These are phyloP conservation scores for Proterorhinus semilunaris DNA, from an alignment of 2,113 vertebrate genomes.

Conservation along the genomic window DNA sequence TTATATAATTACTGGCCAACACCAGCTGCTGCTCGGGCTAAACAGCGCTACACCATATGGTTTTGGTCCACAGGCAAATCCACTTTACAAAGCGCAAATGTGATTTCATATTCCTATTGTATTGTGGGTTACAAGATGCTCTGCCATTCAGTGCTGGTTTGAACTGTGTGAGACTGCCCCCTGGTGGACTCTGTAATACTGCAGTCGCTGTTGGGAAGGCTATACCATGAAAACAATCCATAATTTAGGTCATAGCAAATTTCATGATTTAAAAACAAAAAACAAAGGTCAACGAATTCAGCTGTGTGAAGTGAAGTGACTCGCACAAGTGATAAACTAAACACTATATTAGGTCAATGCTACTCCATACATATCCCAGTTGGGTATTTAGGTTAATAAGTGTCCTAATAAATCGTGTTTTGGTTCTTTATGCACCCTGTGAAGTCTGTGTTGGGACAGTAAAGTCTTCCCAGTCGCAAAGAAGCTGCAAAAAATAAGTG, in stretches of 20 bases:
- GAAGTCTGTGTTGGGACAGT: slow-evolving; percentile 33
- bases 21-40: slow-evolving; percentile 44
- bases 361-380: no score
- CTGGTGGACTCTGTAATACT: slow-evolving; percentile 44
- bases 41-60: slow-evolving; percentile 26
- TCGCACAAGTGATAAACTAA: neutral
- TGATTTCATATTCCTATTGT: slow-evolving; percentile 32
- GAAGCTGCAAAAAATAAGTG: slow-evolving; percentile 44
- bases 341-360: no score
- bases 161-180: slow-evolving; percentile 64
- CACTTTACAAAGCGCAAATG: slow-evolving; percentile 35
- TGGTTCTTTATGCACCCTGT: neutral
- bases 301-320: neutral
- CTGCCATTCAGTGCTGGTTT: slow-evolving; percentile 29
- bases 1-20: slow-evolving; percentile 20
- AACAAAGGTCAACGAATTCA: neutral
- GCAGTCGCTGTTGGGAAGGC: slow-evolving; percentile 26
- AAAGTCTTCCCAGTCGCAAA: slow-evolving; percentile 48
- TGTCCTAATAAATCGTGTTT: neutral
- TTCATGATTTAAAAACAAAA: neutral
- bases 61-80: slow-evolving; percentile 1
- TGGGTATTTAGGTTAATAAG: no score
- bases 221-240: neutral
- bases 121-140: slow-evolving; percentile 19
- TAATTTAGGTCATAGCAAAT: neutral